phyloP scores from a whole-genome alignment of 2,888 invertebrate genomes.

The Galeopsomyia nigrocyanea region DNA sequence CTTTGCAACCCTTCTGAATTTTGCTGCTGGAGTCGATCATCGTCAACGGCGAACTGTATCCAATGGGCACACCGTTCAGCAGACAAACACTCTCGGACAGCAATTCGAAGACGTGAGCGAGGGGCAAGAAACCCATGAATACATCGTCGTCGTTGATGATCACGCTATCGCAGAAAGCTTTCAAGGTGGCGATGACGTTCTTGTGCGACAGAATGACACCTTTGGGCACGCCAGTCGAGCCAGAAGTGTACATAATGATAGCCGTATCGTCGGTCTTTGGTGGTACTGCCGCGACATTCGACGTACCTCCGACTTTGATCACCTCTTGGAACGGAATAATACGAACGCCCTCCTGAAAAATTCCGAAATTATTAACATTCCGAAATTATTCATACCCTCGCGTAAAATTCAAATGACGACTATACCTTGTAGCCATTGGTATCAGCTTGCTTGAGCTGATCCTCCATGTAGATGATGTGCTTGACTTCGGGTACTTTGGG shows the following conservation, averaged over 20 bases:
- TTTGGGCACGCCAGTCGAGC: constrained; percentile 96
- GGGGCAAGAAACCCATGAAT: constrained; percentile 94
- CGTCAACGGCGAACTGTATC: constrained; percentile 96
- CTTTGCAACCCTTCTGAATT: constrained; percentile 94
- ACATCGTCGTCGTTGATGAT: constrained; percentile 81
- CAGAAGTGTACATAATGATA: constrained; percentile 99
- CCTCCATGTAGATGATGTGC: constrained; percentile 89
- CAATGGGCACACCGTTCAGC: constrained; percentile 90
- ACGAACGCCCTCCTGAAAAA: constrained; percentile 74
- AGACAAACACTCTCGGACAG: constrained; percentile 91
- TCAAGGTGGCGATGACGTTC: constrained; percentile 85
- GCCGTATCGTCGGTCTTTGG: constrained; percentile 86
- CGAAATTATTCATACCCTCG: neutral
- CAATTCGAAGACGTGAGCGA: constrained; percentile 97
- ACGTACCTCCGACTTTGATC: constrained; percentile 71
- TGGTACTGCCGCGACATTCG: constrained; percentile 65
- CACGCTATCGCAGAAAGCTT: constrained; percentile 85
- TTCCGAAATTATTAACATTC: neutral
- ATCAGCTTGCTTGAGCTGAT: constrained; percentile 83
- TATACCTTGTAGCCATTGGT: constrained; percentile 77
- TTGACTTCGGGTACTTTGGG: constrained; percentile 80
- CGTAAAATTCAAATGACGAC: too few relatives aligned
- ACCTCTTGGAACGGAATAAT: constrained; percentile 84
- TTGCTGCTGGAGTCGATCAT: constrained; percentile 94
- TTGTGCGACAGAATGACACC: constrained; percentile 87